Evolutionary conservation across 2,113 vertebrate genomes (phyloP), one percentile per base, ranked within the genome.

Genomic region (Melanocharis versteri): DNA sequence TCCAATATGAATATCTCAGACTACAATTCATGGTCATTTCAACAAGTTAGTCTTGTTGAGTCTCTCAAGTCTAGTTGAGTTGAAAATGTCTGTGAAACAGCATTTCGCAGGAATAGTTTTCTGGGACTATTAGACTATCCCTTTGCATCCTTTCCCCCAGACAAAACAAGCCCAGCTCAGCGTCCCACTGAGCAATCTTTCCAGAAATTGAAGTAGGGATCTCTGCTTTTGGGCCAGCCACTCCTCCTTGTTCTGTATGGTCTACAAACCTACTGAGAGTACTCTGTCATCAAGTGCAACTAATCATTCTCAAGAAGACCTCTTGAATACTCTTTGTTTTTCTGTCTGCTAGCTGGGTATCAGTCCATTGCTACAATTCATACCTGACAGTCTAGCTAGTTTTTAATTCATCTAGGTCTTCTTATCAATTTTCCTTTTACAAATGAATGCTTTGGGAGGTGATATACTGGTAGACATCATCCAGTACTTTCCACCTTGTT

Each of bases 141-240:
- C 5, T 47, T 71, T 64, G 4, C 8, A 13, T 72, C 1, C 20
- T 50, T 33, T 30, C 62, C 8, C 6, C 13, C 20, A 61, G 9
- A 28, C 2, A 33, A 44, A 83, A 60, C 22, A 85, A 62, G 10
- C 8, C 30, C 11, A 57, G 13, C 10, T 87, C 27, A 66, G 10
- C 2, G 11, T 51, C 24, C 5, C 7, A 54, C 7, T 0, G 3
- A 79, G 17, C 2, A 14, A 26, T 45, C 31, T 20, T 77, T 33
- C 5, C 6, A 61, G 58, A 16, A 77, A 35, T 0, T 37, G 10
- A 61, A 26, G 26, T 44, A 28, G 15, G 2, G 5, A 10, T 1
- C 3, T 60, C 20, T 85, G 21, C 7, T 40, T 79, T 71, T 64
- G 13, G 4, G 17, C 37, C 13, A 28, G 53, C 11, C 37, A 47